phyloP scores from a whole-genome alignment of 2,113 vertebrate species.

The Mustela nigripes region DNA sequence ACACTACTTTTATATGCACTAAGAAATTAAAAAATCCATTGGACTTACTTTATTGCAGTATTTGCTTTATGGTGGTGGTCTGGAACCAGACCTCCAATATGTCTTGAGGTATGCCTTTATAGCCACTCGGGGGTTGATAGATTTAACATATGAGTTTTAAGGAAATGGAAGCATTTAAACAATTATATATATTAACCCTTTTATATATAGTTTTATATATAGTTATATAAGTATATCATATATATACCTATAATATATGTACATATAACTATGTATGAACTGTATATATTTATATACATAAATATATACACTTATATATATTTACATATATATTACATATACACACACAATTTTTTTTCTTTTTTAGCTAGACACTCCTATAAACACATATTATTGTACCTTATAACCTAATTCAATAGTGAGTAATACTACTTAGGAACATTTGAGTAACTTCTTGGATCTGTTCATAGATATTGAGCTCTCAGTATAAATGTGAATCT shows the following conservation, averaged over 20 bases:
- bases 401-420: background rate
- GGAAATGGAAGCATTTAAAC: background rate
- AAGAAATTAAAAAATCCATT: background rate
- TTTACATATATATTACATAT: too few species aligned
- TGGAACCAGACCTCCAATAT: background rate
- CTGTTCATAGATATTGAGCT: background rate
- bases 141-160: background rate
- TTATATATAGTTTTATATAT: too few species aligned
- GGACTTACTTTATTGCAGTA: background rate
- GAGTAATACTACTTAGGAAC: background rate
- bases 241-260: background rate
- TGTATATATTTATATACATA: background rate
- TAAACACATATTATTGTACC: background rate
- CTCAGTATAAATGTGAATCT: background rate
- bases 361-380: background rate
- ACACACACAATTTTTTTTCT: too few species aligned
- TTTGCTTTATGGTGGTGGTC: background rate
- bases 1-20: background rate
- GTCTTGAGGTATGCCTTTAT: background rate
- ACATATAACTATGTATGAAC: background rate
- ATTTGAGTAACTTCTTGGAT: background rate
- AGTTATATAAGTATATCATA: background rate
- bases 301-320: too few species aligned
- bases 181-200: background rate
- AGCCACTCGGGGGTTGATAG: rapidly evolving